A percentile compares a stretch with the other conserved stretches of the same genome.
Conservation (phyloP, 2,113 vertebrate species). For the Azemiops feae region DNA sequence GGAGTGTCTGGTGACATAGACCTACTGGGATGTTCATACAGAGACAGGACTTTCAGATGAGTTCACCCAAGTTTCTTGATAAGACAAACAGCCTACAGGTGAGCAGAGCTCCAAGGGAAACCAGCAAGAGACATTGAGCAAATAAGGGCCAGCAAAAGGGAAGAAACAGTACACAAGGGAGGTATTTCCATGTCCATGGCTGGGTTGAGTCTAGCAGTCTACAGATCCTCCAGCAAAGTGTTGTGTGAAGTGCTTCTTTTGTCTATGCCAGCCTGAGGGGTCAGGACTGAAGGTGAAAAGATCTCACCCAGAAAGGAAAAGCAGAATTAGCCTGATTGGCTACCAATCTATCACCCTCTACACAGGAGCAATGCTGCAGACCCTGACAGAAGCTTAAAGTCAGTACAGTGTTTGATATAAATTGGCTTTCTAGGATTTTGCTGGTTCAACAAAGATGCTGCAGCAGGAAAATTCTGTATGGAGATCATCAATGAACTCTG, state of each 20-base stretch:
- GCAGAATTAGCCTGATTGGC: background rate
- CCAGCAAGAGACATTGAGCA: background rate
- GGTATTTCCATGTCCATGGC: background rate
- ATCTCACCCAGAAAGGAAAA: background rate
- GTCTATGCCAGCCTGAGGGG: background rate
- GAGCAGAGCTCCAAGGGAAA: background rate
- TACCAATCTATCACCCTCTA: background rate
- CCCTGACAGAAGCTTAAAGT: background rate
- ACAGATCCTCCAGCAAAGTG: background rate
- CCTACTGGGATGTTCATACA: background rate
- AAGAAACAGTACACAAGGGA: background rate
- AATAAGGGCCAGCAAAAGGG: background rate
- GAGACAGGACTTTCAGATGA: background rate
- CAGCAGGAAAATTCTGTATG: background rate
- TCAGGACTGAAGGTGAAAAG: background rate
- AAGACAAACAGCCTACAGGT: background rate
- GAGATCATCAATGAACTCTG: background rate
- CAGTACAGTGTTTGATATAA: background rate
- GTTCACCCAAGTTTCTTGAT: background rate
- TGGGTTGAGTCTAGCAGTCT: background rate
- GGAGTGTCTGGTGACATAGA: background rate
- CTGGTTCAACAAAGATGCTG: background rate
- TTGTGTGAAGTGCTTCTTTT: background rate
- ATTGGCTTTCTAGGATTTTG: background rate
- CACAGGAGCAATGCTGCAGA: background rate